phyloP scores from a whole-genome alignment of 2,113 vertebrate species.

The Equus quagga region DNA sequence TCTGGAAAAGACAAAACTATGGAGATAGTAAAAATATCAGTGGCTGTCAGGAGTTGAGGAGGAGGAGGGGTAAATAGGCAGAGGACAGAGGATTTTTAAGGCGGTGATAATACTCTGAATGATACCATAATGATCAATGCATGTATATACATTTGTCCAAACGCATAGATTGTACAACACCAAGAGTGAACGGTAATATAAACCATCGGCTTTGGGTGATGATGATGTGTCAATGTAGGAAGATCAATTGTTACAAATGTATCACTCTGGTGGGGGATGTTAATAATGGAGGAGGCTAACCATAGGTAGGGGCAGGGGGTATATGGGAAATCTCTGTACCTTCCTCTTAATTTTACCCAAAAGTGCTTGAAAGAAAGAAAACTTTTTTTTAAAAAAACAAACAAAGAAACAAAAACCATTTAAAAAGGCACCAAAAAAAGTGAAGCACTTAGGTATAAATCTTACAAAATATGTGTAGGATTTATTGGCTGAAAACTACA shows the following conservation, averaged over 20 bases:
- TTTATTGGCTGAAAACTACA: not conserved
- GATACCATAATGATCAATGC: not conserved
- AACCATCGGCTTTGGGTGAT: not conserved
- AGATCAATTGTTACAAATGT: not conserved
- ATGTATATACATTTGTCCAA: not conserved
- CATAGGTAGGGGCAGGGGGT: fast-evolving
- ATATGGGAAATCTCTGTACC: not conserved
- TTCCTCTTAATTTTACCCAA: not conserved
- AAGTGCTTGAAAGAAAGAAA: not conserved
- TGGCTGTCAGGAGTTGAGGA: not conserved
- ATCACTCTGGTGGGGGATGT: not conserved
- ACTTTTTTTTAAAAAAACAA: not conserved
- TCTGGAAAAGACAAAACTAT: not conserved
- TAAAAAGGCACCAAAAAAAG: not conserved
- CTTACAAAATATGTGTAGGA: not conserved
- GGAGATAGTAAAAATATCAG: not conserved
- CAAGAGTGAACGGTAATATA: not conserved
- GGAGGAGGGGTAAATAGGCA: not conserved
- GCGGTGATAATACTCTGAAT: not conserved
- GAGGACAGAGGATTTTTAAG: not conserved
- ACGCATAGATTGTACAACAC: not conserved
- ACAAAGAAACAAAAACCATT: not conserved
- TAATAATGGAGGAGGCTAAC: not conserved
- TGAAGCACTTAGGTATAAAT: not conserved
- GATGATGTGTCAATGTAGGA: not conserved